Conservation (phyloP, 2,797 vertebrate species). For the Bovichtus variegatus region DNA sequence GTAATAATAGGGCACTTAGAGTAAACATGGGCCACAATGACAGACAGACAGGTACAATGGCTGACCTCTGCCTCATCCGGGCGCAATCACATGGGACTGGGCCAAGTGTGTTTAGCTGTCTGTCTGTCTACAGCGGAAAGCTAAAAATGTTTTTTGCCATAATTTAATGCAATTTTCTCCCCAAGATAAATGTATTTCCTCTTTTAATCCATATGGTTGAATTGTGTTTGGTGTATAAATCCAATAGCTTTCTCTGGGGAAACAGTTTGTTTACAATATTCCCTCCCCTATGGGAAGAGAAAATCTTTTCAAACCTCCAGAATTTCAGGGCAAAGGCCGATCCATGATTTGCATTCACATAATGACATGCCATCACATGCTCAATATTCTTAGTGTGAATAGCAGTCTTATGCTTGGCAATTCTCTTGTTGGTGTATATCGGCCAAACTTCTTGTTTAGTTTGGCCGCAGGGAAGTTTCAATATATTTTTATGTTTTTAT, state of each 20-base stretch:
- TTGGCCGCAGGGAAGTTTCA: not conserved
- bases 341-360: conserved; percentile 11
- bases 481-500: too few species aligned
- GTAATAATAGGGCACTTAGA: conserved; percentile 22
- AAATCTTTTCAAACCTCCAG: not conserved
- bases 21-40: conserved; percentile 44
- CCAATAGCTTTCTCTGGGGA: not conserved
- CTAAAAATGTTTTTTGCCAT: not conserved
- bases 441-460: too few species aligned
- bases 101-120: conserved; percentile 4
- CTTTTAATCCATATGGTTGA: not conserved
- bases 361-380: not conserved
- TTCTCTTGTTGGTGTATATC: too few species aligned
- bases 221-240: not conserved
- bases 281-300: not conserved
- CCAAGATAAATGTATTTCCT: not conserved
- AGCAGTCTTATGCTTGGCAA: not conserved
- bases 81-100: conserved; percentile 15
- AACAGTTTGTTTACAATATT: not conserved
- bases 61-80: conserved; percentile 21
- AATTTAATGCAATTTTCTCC: not conserved
- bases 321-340: not conserved
- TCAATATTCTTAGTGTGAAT: not conserved
- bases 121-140: conserved; percentile 10
- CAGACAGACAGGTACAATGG: conserved; percentile 36